A percentile compares a stretch with the other conserved stretches of the same genome.
phyloP scores from a whole-genome alignment of 2,797 vertebrate species.

The Cyclura pinguis region DNA sequence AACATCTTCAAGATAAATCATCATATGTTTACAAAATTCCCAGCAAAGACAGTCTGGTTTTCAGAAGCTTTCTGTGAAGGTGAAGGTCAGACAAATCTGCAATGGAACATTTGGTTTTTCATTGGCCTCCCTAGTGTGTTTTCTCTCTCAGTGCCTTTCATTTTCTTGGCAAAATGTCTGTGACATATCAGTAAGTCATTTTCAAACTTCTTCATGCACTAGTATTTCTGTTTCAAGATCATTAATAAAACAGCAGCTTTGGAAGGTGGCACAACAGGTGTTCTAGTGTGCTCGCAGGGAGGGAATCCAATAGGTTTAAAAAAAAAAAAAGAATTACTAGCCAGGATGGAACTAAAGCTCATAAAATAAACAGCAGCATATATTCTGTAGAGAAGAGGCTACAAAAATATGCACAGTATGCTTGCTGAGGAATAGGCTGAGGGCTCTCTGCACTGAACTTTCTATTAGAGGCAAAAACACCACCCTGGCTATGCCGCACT shows the following conservation, averaged over 20 bases:
- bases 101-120: slow-evolving; percentile 70
- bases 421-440: slow-evolving; percentile 50
- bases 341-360: slow-evolving; percentile 64
- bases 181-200: slow-evolving; percentile 77
- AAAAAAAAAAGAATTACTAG: slow-evolving; percentile 60
- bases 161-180: slow-evolving; percentile 78
- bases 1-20: slow-evolving; percentile 23
- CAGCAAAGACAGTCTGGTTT: slow-evolving; percentile 56
- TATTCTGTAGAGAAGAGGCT: slow-evolving; percentile 56
- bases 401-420: slow-evolving; percentile 63
- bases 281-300: slow-evolving; percentile 68
- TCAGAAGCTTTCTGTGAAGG: slow-evolving; percentile 47
- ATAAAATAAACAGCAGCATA: slow-evolving; percentile 69
- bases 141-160: slow-evolving; percentile 72
- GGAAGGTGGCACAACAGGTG: slow-evolving; percentile 74
- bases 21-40: slow-evolving; percentile 47
- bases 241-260: slow-evolving; percentile 82
- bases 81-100: slow-evolving; percentile 74
- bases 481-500: slow-evolving; percentile 68
- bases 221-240: slow-evolving; percentile 79
- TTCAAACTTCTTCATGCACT: slow-evolving; percentile 77
- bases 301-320: slow-evolving; percentile 53
- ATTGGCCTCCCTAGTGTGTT: slow-evolving; percentile 68
- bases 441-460: slow-evolving; percentile 55
- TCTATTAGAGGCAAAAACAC: slow-evolving; percentile 64